A percentile compares a stretch with the other conserved stretches of the same genome.
phyloP scores from a whole-genome alignment of 2,797 vertebrate species.

The Monodelphis domestica region DNA sequence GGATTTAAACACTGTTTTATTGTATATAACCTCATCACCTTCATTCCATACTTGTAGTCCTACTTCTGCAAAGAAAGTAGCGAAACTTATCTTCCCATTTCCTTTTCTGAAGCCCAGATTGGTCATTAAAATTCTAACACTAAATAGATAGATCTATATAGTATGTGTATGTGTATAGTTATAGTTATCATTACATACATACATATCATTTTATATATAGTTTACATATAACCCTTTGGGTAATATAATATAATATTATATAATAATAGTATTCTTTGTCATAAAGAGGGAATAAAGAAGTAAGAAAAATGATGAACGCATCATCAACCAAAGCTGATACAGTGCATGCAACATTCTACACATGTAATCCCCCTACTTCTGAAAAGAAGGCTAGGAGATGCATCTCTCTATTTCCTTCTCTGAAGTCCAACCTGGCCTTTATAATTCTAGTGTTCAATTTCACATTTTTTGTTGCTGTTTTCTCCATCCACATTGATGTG shows the following conservation, averaged over 20 bases:
- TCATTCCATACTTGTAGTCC: no score
- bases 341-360: not conserved
- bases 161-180: no score
- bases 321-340: not conserved
- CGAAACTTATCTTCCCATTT: no score
- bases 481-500: not conserved
- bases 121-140: no score
- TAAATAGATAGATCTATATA: no score
- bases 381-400: not conserved
- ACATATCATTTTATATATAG: no score
- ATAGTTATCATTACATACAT: no score
- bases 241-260: no score
- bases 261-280: not conserved
- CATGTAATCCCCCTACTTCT: not conserved
- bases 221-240: no score
- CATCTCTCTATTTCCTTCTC: not conserved
- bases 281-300: not conserved
- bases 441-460: not conserved
- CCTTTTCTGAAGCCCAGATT: no score
- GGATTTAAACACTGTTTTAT: not conserved
- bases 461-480: not conserved
- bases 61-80: no score
- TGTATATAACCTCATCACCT: not conserved
- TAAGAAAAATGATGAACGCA: not conserved
- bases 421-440: not conserved